phyloP scores from a whole-genome alignment of 2,888 invertebrate genomes.

The Cephus pygmeus region DNA sequence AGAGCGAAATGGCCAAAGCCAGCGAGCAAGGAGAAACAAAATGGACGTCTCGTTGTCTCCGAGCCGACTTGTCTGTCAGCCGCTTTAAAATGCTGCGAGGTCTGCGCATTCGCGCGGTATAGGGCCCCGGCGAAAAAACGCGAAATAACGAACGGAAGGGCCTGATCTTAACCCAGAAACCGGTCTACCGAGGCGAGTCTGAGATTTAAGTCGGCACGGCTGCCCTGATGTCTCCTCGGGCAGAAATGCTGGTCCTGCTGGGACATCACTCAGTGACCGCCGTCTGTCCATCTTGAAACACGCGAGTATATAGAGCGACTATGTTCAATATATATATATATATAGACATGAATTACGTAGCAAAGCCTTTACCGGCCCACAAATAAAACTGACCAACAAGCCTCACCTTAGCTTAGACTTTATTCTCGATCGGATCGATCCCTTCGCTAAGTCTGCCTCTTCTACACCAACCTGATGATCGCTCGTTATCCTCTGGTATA shows the following conservation, averaged over 20 bases:
- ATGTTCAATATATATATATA: background rate
- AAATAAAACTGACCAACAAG: background rate
- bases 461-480: background rate
- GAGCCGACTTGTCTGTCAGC: slow-evolving; percentile 30
- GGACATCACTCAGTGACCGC: slow-evolving; percentile 21
- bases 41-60: slow-evolving; percentile 39
- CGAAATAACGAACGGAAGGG: slow-evolving; percentile 50
- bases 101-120: slow-evolving; percentile 25
- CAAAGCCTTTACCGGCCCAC: background rate
- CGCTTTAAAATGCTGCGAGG: slow-evolving; percentile 28
- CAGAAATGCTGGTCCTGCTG: background rate
- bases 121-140: slow-evolving; percentile 38
- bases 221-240: slow-evolving; percentile 2
- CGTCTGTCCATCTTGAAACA: slow-evolving; percentile 1
- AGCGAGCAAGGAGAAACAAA: slow-evolving; percentile 21
- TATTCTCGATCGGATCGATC: background rate
- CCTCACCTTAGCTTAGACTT: background rate
- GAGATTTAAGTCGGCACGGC: slow-evolving; percentile 13
- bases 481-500: background rate
- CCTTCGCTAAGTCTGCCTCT: background rate
- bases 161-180: slow-evolving; percentile 30
- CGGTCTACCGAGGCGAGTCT: slow-evolving; percentile 30
- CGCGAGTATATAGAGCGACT: background rate
- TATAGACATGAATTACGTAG: background rate
- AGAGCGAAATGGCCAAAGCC: background rate